Evolutionary conservation across 2,113 vertebrate genomes (phyloP).

Genomic region (Anarhynchus alexandrinus): DNA sequence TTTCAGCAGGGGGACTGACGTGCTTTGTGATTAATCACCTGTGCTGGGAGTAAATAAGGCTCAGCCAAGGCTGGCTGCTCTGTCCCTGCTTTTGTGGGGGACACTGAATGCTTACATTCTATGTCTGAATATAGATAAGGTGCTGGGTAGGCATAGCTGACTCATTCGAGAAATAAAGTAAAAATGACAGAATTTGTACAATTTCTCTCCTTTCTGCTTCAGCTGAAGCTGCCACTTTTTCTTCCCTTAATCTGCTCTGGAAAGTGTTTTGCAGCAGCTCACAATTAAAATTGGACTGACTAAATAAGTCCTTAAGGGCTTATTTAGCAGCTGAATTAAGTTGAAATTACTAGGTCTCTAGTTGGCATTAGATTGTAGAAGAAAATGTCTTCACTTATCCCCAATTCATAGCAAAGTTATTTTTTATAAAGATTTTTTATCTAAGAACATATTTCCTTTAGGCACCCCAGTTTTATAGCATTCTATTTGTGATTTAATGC

Average conservation of each 20-base stretch:
- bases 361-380: not conserved
- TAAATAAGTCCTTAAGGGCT: slow-evolving; percentile 1
- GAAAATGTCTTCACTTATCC: slow-evolving; percentile 10
- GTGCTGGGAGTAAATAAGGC: slow-evolving; percentile 21
- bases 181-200: not conserved
- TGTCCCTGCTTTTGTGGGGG: not conserved
- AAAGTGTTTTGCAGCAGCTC: slow-evolving; percentile 1
- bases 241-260: slow-evolving; percentile 3
- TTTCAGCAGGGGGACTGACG: slow-evolving; percentile 30
- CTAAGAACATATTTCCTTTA: slow-evolving; percentile 29
- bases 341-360: slow-evolving; percentile 25
- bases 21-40: slow-evolving; percentile 70
- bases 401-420: not conserved
- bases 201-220: not conserved
- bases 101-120: not conserved
- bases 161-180: not conserved
- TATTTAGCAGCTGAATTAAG: slow-evolving; percentile 3
- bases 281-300: not conserved
- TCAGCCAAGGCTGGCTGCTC: slow-evolving; percentile 9
- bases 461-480: not conserved
- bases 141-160: not conserved
- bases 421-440: slow-evolving; percentile 23
- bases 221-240: not conserved
- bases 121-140: not conserved
- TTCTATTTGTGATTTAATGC: slow-evolving; percentile 18